A percentile compares a stretch with the other conserved stretches of the same genome.
Evolutionary conservation across 2,888 invertebrate genomes (phyloP).

Genomic region (Vanessa cardui): DNA sequence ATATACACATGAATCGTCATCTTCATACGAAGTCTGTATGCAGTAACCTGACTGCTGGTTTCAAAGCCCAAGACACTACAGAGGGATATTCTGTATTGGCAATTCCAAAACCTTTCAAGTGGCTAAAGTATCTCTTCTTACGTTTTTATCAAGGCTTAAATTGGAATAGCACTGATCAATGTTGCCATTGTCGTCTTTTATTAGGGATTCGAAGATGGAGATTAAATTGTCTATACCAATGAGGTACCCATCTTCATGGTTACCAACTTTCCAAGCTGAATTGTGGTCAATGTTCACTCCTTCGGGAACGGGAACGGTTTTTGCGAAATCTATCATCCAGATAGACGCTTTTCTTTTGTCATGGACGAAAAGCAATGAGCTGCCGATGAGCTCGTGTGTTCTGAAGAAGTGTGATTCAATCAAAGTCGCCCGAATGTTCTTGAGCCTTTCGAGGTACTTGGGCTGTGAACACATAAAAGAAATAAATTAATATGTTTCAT

Average conservation of each 20-base stretch:
- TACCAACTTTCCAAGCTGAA: slow-evolving; percentile 95
- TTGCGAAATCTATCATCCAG: slow-evolving; percentile 99
- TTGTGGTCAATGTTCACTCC: slow-evolving; percentile 89
- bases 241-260: slow-evolving; percentile 98
- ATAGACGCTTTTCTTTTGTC: slow-evolving; percentile 93
- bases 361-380: slow-evolving; percentile 97
- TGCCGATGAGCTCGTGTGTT: slow-evolving; percentile 96
- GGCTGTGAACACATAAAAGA: slow-evolving; percentile 78
- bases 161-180: slow-evolving; percentile 65
- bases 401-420: slow-evolving; percentile 95
- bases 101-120: slow-evolving; percentile 62
- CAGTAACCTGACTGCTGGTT: slow-evolving; percentile 18
- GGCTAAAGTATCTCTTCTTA: slow-evolving; percentile 69
- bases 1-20: slow-evolving; percentile 46
- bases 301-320: slow-evolving; percentile 92
- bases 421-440: slow-evolving; percentile 91
- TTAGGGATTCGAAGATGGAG: slow-evolving; percentile 88
- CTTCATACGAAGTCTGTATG: slow-evolving; percentile 25
- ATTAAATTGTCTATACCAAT: slow-evolving; percentile 96
- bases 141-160: slow-evolving; percentile 65
- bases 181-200: slow-evolving; percentile 73
- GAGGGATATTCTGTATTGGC: slow-evolving; percentile 37
- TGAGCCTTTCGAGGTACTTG: slow-evolving; percentile 92
- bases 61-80: slow-evolving; percentile 36
- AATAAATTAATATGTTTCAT: no score